Conservation (phyloP, 1,140 invertebrate genomes). For the Meloidogyne exigua region DNA sequence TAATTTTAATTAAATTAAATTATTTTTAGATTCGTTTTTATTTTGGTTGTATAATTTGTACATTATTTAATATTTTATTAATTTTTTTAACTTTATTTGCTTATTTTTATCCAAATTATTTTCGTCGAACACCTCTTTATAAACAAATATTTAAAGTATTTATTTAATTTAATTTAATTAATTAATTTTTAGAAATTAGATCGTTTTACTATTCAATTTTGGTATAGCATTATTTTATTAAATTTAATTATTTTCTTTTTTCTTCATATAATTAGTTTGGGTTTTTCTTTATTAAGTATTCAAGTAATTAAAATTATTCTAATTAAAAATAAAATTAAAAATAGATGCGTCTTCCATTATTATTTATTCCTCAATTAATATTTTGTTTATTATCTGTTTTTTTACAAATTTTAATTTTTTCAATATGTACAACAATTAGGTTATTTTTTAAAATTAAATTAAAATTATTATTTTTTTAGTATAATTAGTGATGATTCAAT, state of each 20-base stretch:
- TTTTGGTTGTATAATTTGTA: conserved; percentile 18
- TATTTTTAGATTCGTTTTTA: conserved; percentile 13
- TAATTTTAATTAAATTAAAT: neutral
- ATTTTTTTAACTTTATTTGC: conserved; percentile 8
- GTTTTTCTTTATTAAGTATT: conserved; percentile 33
- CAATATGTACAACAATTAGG: conserved; percentile 23
- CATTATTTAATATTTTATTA: conserved; percentile 13
- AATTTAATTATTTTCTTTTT: conserved; percentile 40
- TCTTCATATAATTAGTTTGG: conserved; percentile 38
- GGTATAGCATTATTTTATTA: conserved; percentile 27
- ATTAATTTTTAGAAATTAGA: conserved; percentile 4
- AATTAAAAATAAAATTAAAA: neutral
- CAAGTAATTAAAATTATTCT: conserved; percentile 24
- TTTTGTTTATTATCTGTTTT: conserved; percentile 8
- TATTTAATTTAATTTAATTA: neutral
- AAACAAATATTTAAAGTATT: conserved; percentile 20
- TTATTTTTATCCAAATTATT: conserved; percentile 23
- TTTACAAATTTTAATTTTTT: conserved; percentile 7
- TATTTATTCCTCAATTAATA: conserved; percentile 16
- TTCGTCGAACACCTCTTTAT: conserved; percentile 19
- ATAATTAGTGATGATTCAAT: conserved; percentile 20
- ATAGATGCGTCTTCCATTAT: neutral
- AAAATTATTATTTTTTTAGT: conserved; percentile 6
- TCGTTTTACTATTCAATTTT: neutral
- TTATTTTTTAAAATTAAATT: conserved; percentile 2